These are phyloP conservation scores for Stigmatopora argus DNA, from an alignment of 2,113 vertebrate genomes.

Conservation along the genomic window DNA sequence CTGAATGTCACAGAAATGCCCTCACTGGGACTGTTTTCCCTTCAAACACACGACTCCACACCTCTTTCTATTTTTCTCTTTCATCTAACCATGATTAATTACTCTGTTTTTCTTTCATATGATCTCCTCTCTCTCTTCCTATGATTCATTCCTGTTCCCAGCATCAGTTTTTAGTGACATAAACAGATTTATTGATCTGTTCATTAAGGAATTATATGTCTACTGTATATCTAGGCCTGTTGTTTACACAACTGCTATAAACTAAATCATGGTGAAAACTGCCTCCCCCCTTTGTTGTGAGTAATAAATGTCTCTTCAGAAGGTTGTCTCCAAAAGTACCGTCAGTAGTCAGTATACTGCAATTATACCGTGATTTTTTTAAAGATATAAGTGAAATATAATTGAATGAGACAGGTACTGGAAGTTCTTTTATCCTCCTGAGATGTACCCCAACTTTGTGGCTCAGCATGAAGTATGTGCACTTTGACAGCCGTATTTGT, in stretches of 20 bases:
- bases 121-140: background rate
- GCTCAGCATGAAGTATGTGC: conserved; percentile 30
- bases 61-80: conserved; percentile 42
- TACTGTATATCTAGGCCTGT: background rate
- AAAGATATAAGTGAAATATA: conserved; percentile 45
- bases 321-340: background rate
- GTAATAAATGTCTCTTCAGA: background rate
- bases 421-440: conserved; percentile 38
- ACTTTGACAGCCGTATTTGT: conserved; percentile 50
- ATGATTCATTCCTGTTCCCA: background rate
- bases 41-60: conserved; percentile 40
- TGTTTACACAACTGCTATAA: background rate
- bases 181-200: background rate
- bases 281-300: background rate
- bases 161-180: background rate
- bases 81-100: conserved; percentile 46
- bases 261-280: background rate
- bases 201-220: background rate
- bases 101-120: conserved; percentile 23
- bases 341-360: background rate
- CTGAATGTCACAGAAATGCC: conserved; percentile 25
- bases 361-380: background rate
- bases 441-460: conserved; percentile 30
- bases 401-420: conserved; percentile 41
- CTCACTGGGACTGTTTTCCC: conserved; percentile 46